phyloP scores from a whole-genome alignment of 2,888 invertebrate species.

The Mesochorus sp. region DNA sequence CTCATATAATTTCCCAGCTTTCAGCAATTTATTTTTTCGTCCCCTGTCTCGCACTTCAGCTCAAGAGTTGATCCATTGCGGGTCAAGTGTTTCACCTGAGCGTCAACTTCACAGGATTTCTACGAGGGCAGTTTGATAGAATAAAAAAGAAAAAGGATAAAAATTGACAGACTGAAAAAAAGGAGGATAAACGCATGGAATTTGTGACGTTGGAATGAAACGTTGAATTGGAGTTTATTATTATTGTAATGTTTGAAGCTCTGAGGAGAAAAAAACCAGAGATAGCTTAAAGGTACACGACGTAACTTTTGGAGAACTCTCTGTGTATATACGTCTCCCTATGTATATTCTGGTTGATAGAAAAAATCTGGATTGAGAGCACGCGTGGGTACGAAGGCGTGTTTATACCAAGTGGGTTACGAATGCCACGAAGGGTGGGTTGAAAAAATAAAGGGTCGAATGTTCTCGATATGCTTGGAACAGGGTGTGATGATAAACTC shows the following conservation, averaged over 20 bases:
- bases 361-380: conserved; percentile 44
- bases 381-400: conserved; percentile 56
- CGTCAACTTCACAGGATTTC: no score
- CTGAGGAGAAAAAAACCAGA: no score
- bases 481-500: conserved; percentile 13
- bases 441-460: conserved; percentile 61
- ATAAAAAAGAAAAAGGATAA: no score
- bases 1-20: neutral
- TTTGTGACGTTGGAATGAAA: no score
- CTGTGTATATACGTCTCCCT: neutral
- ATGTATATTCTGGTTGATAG: conserved; percentile 14
- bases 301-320: conserved; percentile 5
- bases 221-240: no score
- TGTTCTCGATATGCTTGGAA: neutral
- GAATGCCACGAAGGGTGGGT: conserved; percentile 59
- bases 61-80: neutral
- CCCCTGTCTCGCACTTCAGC: neutral
- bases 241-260: no score
- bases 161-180: no score
- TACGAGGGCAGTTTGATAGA: no score
- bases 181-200: no score
- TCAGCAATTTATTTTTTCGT: neutral
- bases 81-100: neutral
- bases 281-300: no score
- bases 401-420: conserved; percentile 62